phyloP scores from a whole-genome alignment of 2,797 vertebrate genomes.

The Arrhamphus sclerolepis region DNA sequence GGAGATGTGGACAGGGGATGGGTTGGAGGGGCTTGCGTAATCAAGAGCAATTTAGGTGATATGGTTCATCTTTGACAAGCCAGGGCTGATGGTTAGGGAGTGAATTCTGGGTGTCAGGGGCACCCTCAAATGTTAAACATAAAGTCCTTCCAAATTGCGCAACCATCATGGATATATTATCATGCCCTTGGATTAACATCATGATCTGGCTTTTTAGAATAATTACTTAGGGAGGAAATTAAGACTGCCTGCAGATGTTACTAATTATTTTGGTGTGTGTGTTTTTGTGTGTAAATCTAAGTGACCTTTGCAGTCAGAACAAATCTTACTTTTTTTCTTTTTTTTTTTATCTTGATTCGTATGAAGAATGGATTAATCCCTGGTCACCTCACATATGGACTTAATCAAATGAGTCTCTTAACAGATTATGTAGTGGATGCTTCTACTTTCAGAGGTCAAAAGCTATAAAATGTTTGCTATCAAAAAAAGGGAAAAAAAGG shows the following conservation, averaged over 20 bases:
- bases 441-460: slow-evolving; percentile 38
- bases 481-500: too few relatives aligned
- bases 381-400: slow-evolving; percentile 46
- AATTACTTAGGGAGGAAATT: slow-evolving; percentile 49
- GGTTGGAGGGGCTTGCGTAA: slow-evolving; percentile 61
- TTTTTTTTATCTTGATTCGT: slow-evolving; percentile 23
- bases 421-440: slow-evolving; percentile 12
- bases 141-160: background rate
- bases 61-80: slow-evolving; percentile 44
- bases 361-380: slow-evolving; percentile 53
- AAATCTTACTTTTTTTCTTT: slow-evolving; percentile 44
- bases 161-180: slow-evolving; percentile 2
- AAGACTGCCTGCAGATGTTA: slow-evolving; percentile 54
- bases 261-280: slow-evolving; percentile 43
- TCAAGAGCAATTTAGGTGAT: slow-evolving; percentile 76
- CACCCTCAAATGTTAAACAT: background rate
- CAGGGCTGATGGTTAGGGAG: too few relatives aligned
- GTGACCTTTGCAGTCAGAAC: slow-evolving; percentile 16
- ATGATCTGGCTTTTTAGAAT: slow-evolving; percentile 22
- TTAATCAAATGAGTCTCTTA: slow-evolving; percentile 55
- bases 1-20: slow-evolving; percentile 57
- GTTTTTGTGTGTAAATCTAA: background rate
- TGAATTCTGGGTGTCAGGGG: background rate
- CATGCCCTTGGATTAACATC: slow-evolving; percentile 11
- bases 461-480: background rate